These are phyloP conservation scores for Mesocentrotus franciscanus DNA, from an alignment of 53 echinoderm and acorn worm genomes.

Conservation along the genomic window DNA sequence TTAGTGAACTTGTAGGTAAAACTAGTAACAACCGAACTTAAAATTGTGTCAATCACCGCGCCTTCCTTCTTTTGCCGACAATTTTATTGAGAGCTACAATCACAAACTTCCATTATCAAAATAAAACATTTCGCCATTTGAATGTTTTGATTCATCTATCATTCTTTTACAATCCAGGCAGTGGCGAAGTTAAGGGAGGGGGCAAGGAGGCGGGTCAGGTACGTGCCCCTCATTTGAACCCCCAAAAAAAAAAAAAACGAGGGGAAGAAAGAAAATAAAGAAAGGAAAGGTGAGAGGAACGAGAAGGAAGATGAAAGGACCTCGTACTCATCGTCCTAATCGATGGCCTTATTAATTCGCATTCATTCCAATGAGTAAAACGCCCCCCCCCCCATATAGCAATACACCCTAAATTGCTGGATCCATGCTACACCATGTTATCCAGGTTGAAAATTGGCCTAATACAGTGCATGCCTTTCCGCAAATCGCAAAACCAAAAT, in stretches of 20 bases:
- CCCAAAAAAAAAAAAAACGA: background rate
- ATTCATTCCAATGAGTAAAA: background rate
- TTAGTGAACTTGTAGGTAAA: too few species aligned
- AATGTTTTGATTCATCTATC: constrained; percentile 8
- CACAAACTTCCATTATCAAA: background rate
- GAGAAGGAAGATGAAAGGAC: background rate
- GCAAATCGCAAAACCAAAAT: background rate
- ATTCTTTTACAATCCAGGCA: background rate
- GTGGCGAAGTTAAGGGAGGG: background rate
- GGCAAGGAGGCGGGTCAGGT: background rate
- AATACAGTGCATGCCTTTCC: background rate
- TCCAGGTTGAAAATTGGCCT: too few species aligned
- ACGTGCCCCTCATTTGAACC: background rate
- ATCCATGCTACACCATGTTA: background rate
- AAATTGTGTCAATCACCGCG: constrained; percentile 5
- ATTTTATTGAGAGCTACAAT: background rate
- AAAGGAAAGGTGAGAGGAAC: background rate
- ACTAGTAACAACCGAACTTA: background rate
- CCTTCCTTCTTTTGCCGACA: background rate
- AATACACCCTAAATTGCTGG: background rate
- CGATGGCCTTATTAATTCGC: too few species aligned
- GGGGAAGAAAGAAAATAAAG: background rate
- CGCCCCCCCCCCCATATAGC: background rate
- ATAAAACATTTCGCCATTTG: constrained; percentile 7
- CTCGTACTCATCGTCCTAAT: too few species aligned